Base-by-base conservation (phyloP, 2,888 invertebrate species). In the Phengaris arion region DNA sequence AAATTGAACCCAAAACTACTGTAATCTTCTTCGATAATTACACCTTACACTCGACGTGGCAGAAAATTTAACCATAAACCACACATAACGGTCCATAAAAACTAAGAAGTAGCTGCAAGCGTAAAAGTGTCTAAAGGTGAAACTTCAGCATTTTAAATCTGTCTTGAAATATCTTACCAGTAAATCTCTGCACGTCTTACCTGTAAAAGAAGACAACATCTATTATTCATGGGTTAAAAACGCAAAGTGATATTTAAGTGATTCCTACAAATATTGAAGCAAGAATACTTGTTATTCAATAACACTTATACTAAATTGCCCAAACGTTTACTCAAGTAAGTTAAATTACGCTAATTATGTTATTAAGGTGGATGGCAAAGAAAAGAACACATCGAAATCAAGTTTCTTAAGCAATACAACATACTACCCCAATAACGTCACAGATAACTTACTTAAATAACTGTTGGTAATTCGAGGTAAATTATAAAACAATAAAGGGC, bases 171-270 rank as follows among this genome's bases (percentile, higher is more conserved):
- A 51, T 64, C 74, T 74, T 64, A 74, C 74, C 72, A 54, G 51
- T 48, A 35, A 64, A 74, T 76, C 75, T 74, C 75, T 45, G 69
- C 75, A 74, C 64, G 74, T 6, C 87, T 85, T 89, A 89, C 88
- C 89, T 89, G 86, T 54, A 86, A 87, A 81, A 77, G 78, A 80
- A 76, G 80, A 78, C 81, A 77, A 78, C 79, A 79, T 54, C 35
- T 76, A 45, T 76, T 77, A 80, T 70, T 75, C 57, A 74, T 59
- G 15, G 51, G 48, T 74, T 45, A 59, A 57, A 52, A 74, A 59
- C 15, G 48, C 22, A 59, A 74, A 74, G 22, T 10, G n/a, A n/a
- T 74, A 45, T 48, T 73, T 45, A 73, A 73, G 51, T 74, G 35
- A 9, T 74, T 74, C n/a, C 55, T 54, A 35, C 45, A 54, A 74